These are phyloP conservation scores for Acleris emargana DNA, from an alignment of 2,888 invertebrate species.

Conservation along the genomic window DNA sequence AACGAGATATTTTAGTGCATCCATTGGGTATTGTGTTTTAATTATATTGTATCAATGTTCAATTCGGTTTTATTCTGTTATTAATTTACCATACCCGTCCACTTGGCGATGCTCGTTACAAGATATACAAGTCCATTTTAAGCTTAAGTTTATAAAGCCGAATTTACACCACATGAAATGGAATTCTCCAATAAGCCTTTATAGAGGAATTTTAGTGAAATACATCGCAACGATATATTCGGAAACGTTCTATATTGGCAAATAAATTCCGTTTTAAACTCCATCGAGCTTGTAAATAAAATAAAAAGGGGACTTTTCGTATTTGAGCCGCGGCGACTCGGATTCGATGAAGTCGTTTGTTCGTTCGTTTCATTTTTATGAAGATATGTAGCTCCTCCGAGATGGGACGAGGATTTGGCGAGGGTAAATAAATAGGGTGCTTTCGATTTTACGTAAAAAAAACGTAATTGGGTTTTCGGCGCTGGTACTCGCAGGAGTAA, in stretches of 20 bases:
- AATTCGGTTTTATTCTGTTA: no score
- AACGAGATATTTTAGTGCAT: no score
- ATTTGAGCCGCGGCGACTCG: conserved; percentile 60
- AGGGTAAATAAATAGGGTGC: conserved; percentile 57
- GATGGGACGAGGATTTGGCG: conserved; percentile 54
- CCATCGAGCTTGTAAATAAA: conserved; percentile 69
- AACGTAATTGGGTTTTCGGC: conserved; percentile 34
- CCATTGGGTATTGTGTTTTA: no score
- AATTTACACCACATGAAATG: conserved; percentile 17
- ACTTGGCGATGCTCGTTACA: no score
- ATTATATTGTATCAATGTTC: no score
- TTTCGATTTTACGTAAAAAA: conserved; percentile 43
- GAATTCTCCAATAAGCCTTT: conserved; percentile 28
- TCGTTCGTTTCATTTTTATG: conserved; percentile 70
- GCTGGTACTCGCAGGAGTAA: conserved; percentile 8
- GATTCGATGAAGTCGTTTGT: conserved; percentile 61
- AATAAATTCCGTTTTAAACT: conserved; percentile 76
- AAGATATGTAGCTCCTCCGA: conserved; percentile 66
- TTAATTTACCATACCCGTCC: no score
- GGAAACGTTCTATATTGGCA: conserved; percentile 63
- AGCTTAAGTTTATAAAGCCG: conserved; percentile 14
- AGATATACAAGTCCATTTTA: not conserved
- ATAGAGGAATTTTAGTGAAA: conserved; percentile 36
- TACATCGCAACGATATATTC: conserved; percentile 44
- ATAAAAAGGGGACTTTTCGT: conserved; percentile 65